Evolutionary conservation across 2,113 vertebrate species (phyloP).

Genomic region (Hystrix cristata): DNA sequence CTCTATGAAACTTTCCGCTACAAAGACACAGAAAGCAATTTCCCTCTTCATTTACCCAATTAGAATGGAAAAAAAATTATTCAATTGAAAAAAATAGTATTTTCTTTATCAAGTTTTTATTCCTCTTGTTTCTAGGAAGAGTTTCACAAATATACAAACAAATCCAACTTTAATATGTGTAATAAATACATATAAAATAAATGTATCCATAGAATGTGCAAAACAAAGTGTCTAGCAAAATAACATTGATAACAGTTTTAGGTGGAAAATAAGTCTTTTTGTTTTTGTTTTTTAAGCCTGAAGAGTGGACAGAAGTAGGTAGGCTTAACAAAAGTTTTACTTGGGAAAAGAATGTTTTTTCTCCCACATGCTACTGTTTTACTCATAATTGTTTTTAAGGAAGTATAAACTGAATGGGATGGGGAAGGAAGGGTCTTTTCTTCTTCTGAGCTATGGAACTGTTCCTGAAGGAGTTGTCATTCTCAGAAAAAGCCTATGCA

Average conservation of each 20-base stretch:
- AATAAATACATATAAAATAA: not conserved
- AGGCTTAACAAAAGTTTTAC: not conserved
- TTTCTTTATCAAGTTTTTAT: slow-evolving; percentile 25
- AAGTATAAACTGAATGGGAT: not conserved
- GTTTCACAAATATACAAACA: not conserved
- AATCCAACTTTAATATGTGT: not conserved
- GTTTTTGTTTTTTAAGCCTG: not conserved
- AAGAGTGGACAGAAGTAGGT: not conserved
- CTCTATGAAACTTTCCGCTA: slow-evolving; percentile 35
- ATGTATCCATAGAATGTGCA: not conserved
- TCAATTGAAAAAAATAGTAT: slow-evolving; percentile 33
- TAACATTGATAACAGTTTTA: not conserved
- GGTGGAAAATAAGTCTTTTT: not conserved
- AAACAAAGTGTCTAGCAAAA: not conserved
- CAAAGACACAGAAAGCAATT: slow-evolving; percentile 29
- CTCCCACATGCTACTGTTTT: not conserved
- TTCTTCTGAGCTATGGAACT: not conserved
- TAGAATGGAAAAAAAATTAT: not conserved
- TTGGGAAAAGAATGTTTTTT: not conserved
- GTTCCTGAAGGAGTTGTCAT: not conserved
- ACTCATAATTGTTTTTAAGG: not conserved
- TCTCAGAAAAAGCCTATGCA: not conserved
- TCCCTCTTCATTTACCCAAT: slow-evolving; percentile 39
- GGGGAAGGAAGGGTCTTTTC: not conserved
- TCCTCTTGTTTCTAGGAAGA: not conserved